Evolutionary conservation across 2,888 invertebrate genomes (phyloP).

Genomic region (Nemotelus nigrinus): DNA sequence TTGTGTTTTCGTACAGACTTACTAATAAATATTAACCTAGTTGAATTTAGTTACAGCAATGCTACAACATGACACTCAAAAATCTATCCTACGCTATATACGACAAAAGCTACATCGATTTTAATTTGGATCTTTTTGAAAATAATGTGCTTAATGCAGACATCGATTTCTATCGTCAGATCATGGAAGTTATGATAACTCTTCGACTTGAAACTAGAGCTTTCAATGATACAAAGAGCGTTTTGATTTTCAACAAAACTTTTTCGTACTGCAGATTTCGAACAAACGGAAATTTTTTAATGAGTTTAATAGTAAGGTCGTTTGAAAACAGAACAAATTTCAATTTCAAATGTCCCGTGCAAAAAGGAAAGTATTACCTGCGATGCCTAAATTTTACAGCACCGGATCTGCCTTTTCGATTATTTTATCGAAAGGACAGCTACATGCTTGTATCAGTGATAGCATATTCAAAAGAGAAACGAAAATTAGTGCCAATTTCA

Average conservation of each 20-base stretch:
- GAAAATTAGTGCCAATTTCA: background rate
- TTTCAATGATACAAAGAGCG: background rate
- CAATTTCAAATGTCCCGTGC: conserved; percentile 1
- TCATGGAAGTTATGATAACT: background rate
- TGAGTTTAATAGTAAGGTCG: background rate
- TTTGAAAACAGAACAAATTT: background rate
- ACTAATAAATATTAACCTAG: too few relatives aligned
- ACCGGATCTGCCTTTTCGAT: background rate
- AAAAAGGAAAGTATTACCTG: conserved; percentile 1
- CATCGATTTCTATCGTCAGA: too few relatives aligned
- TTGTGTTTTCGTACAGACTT: too few relatives aligned
- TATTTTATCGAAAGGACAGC: background rate
- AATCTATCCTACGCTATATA: too few relatives aligned
- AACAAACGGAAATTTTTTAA: background rate
- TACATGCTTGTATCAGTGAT: background rate
- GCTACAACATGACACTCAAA: too few relatives aligned
- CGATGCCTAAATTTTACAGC: background rate
- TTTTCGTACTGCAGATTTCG: background rate
- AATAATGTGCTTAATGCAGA: too few relatives aligned
- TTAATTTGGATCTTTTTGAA: too few relatives aligned
- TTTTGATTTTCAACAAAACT: background rate
- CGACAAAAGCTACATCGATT: too few relatives aligned
- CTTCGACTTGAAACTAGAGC: background rate
- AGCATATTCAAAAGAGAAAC: background rate
- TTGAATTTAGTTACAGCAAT: too few relatives aligned